Conservation (phyloP, 2,113 vertebrate genomes). For the Tragelaphus scriptus region DNA sequence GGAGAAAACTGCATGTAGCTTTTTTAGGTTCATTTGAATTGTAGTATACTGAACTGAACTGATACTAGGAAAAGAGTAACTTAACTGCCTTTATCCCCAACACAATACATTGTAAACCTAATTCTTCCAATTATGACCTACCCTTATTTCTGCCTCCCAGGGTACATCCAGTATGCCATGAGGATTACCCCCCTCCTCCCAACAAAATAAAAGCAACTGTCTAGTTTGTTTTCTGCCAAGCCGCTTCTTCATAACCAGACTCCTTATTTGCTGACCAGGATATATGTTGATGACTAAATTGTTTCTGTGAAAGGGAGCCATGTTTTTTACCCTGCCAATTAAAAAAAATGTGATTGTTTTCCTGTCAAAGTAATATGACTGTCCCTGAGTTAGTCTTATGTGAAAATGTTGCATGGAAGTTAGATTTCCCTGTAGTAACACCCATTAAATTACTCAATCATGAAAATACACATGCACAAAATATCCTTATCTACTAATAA, state of each 20-base stretch:
- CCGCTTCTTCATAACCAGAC: background rate
- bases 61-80: background rate
- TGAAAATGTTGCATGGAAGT: slow-evolving; percentile 1
- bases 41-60: background rate
- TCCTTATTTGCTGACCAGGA: background rate
- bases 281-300: background rate
- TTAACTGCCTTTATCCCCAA: background rate
- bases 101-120: background rate
- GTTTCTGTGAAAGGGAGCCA: background rate
- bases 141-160: background rate
- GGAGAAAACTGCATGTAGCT: background rate
- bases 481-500: background rate
- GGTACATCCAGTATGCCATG: background rate
- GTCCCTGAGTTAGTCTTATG: background rate
- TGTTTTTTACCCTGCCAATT: background rate
- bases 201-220: background rate
- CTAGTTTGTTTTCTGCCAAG: slow-evolving; percentile 26
- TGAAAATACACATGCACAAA: background rate
- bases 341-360: background rate
- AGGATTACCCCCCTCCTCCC: background rate
- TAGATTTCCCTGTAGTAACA: background rate
- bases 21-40: background rate
- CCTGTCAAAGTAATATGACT: background rate
- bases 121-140: background rate
- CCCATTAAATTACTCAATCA: background rate